A percentile compares a stretch with the other conserved stretches of the same genome.
These are phyloP conservation scores for Siderastrea siderea DNA, from an alignment of 92 coral and sea anemone genomes.

Conservation along the genomic window DNA sequence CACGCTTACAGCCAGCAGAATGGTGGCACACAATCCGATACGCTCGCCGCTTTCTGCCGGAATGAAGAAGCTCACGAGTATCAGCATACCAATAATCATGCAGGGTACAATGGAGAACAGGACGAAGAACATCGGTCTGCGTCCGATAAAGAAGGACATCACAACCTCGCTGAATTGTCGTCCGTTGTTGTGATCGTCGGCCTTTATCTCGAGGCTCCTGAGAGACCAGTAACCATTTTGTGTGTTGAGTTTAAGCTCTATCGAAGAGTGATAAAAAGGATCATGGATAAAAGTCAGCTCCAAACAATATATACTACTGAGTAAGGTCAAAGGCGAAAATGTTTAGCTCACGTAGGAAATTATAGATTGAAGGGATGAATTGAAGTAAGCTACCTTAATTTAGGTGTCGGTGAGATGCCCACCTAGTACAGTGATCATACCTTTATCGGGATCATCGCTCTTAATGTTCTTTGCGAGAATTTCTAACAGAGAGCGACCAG, in stretches of 20 bases:
- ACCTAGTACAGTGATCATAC: not conserved
- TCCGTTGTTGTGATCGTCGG: not conserved
- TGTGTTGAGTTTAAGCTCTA: constrained; percentile 41
- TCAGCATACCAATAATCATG: constrained; percentile 75
- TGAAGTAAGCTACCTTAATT: no score
- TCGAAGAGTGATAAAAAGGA: not conserved
- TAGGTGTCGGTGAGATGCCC: no score
- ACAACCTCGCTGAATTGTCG: constrained; percentile 18
- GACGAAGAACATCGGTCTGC: constrained; percentile 66
- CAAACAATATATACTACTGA: no score
- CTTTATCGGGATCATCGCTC: constrained; percentile 33
- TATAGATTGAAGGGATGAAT: no score
- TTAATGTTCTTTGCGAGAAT: not conserved
- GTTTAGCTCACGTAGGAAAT: no score
- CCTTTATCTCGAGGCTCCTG: constrained; percentile 9
- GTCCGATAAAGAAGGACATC: constrained; percentile 28
- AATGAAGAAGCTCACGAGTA: constrained; percentile 80
- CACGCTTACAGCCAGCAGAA: constrained; percentile 76
- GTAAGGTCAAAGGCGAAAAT: not conserved
- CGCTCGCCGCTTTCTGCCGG: constrained; percentile 86
- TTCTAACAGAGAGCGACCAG: constrained; percentile 17
- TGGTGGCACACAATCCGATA: constrained; percentile 74
- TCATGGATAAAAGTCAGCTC: not conserved
- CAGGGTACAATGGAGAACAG: constrained; percentile 77
- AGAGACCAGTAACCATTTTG: constrained; percentile 46